Evolutionary conservation across 2,888 invertebrate genomes (phyloP).

Genomic region (Eurytoma adleriae): DNA sequence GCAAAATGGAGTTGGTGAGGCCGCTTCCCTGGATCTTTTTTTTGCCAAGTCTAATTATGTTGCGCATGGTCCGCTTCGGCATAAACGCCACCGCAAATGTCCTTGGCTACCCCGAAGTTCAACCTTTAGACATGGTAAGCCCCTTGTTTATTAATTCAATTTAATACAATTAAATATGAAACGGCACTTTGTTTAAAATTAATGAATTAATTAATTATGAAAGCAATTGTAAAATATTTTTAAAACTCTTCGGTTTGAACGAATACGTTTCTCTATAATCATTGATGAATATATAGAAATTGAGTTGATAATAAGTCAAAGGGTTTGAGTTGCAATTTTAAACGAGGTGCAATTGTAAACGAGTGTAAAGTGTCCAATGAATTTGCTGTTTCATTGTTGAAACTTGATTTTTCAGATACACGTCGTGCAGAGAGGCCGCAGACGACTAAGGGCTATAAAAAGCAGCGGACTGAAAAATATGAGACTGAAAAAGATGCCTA

Average conservation of each 20-base stretch:
- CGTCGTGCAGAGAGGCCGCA: constrained; percentile 78
- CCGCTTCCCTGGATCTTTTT: constrained; percentile 81
- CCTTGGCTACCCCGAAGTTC: constrained; percentile 77
- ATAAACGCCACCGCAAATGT: constrained; percentile 77
- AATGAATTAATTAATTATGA: too few relatives aligned
- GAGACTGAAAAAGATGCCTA: constrained; percentile 60
- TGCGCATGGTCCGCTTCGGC: constrained; percentile 76
- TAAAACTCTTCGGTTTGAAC: too few relatives aligned
- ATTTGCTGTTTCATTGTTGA: too few relatives aligned
- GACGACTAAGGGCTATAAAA: constrained; percentile 78
- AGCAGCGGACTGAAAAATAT: constrained; percentile 77
- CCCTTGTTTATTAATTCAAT: background rate
- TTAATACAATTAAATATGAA: background rate
- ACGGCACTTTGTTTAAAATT: too few relatives aligned
- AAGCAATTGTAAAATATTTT: too few relatives aligned
- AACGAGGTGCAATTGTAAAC: too few relatives aligned
- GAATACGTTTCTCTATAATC: too few relatives aligned
- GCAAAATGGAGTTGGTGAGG: constrained; percentile 77
- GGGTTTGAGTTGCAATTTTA: too few relatives aligned
- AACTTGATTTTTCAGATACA: constrained; percentile 74
- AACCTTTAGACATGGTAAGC: constrained; percentile 78
- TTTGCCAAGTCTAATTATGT: constrained; percentile 76
- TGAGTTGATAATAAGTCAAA: too few relatives aligned
- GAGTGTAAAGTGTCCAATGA: too few relatives aligned
- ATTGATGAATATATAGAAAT: too few relatives aligned